Conservation (phyloP, 2,797 vertebrate species). For the Fratercula arctica region DNA sequence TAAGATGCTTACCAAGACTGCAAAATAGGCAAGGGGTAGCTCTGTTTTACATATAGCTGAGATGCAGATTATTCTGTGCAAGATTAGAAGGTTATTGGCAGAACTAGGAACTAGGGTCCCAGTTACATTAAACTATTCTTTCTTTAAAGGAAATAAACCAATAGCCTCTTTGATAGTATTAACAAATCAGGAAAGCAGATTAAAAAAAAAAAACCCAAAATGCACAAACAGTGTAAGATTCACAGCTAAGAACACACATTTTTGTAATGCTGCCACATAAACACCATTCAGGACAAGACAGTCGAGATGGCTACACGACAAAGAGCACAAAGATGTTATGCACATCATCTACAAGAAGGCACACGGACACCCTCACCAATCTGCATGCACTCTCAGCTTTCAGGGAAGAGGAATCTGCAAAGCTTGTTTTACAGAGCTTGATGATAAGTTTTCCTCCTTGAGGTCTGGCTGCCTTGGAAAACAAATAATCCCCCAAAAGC, state of each 20-base stretch:
- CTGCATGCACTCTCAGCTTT: neutral
- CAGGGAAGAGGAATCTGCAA: neutral
- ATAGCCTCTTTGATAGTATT: neutral
- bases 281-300: neutral
- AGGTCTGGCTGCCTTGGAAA: neutral
- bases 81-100: neutral
- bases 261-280: neutral
- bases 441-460: neutral
- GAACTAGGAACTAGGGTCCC: neutral
- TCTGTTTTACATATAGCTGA: fast-evolving
- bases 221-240: neutral
- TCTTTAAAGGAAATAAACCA: neutral
- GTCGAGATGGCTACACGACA: neutral
- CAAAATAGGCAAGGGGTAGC: neutral
- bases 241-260: neutral
- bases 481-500: neutral
- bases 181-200: neutral
- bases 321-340: neutral
- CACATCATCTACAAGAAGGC: neutral
- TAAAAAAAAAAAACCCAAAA: neutral
- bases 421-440: neutral
- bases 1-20: neutral
- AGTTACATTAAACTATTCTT: neutral
- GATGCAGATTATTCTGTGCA: neutral
- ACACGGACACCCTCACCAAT: neutral